Percentiles rank a stretch among this genome's conserved stretches.
phyloP scores from a whole-genome alignment of 2,797 vertebrate genomes.

The Champsocephalus gunnari region DNA sequence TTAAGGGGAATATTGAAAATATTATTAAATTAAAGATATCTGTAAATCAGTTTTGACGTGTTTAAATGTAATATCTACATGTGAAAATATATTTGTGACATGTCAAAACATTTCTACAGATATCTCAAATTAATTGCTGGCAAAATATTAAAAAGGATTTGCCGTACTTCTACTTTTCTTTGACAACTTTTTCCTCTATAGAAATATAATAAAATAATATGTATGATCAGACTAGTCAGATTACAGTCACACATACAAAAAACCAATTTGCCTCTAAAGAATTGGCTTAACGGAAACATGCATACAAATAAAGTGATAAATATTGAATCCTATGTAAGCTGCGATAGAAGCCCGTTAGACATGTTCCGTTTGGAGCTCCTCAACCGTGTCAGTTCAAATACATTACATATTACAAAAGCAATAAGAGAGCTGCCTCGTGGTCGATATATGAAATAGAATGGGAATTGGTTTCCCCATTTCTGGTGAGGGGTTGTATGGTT shows the following conservation, averaged over 20 bases:
- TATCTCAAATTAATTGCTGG: no score
- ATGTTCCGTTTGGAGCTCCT: slow-evolving; percentile 43
- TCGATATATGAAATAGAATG: slow-evolving; percentile 53
- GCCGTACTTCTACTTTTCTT: not conserved
- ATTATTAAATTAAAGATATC: no score
- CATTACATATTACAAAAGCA: slow-evolving; percentile 80
- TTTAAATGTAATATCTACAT: no score
- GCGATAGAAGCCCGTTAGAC: slow-evolving; percentile 58
- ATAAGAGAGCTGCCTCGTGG: slow-evolving; percentile 82
- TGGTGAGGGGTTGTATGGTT: slow-evolving; percentile 59
- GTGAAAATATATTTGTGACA: no score
- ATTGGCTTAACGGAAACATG: slow-evolving; percentile 73
- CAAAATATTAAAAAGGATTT: no score
- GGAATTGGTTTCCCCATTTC: slow-evolving; percentile 47
- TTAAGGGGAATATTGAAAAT: no score
- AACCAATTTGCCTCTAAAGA: slow-evolving; percentile 31
- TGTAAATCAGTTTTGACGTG: no score
- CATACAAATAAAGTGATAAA: slow-evolving; percentile 78
- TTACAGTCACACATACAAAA: slow-evolving; percentile 35
- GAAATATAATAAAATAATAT: no score
- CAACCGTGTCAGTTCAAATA: slow-evolving; percentile 64
- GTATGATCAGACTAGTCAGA: slow-evolving; percentile 21
- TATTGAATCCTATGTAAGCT: slow-evolving; percentile 69
- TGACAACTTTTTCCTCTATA: slow-evolving; percentile 11
- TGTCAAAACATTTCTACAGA: no score